Conservation (phyloP, 2,113 vertebrate species). For the Dipodomys merriami region DNA sequence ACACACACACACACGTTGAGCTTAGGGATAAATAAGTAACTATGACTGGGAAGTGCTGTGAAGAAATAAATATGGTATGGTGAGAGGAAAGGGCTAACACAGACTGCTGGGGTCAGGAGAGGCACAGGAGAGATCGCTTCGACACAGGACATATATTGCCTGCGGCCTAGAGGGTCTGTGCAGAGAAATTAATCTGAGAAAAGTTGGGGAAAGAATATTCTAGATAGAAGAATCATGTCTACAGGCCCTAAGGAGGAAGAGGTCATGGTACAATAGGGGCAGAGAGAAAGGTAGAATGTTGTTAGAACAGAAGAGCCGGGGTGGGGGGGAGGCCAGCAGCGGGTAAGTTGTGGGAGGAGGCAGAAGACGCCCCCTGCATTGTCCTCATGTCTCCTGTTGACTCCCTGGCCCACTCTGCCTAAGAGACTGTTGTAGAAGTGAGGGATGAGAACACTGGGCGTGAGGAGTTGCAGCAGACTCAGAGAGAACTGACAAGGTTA, state of each 20-base stretch:
- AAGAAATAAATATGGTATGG: neutral
- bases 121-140: neutral
- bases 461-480: neutral
- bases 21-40: neutral
- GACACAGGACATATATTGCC: neutral
- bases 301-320: neutral
- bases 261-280: fast-evolving
- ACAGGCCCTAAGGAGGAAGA: neutral
- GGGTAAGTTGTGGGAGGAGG: fast-evolving
- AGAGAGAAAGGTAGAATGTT: neutral
- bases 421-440: too few species aligned
- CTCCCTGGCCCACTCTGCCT: neutral
- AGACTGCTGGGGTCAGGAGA: neutral
- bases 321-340: too few species aligned
- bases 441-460: neutral
- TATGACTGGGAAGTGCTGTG: neutral
- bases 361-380: fast-evolving
- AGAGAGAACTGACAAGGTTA: neutral
- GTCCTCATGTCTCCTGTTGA: neutral
- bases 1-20: neutral
- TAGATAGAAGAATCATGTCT: neutral
- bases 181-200: neutral
- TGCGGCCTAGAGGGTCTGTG: neutral
- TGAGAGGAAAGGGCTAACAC: neutral
- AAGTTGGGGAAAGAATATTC: neutral